These are phyloP conservation scores for Diarsia dahlii DNA, from an alignment of 2,888 invertebrate species.

Conservation along the genomic window DNA sequence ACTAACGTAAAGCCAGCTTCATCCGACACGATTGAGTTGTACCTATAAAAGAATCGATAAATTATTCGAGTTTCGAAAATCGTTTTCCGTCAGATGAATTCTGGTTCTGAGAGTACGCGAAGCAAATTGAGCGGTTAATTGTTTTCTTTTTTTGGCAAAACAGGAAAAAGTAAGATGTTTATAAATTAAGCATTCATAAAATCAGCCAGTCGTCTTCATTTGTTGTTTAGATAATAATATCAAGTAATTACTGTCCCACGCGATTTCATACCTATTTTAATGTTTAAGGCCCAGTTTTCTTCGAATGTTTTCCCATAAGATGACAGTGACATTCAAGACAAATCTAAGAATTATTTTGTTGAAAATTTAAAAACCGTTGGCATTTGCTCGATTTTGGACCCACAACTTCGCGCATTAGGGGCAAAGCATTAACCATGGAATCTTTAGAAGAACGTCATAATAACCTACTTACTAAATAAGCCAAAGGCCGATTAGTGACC, in stretches of 20 bases:
- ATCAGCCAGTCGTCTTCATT: background rate
- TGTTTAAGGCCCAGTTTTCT: background rate
- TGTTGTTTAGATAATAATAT: background rate
- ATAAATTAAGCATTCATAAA: background rate
- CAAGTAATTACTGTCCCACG: background rate
- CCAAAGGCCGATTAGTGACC: background rate
- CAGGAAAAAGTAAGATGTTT: background rate
- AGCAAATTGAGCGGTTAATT: slow-evolving; percentile 6
- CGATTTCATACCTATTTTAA: background rate
- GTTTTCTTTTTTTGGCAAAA: slow-evolving; percentile 9
- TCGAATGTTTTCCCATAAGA: background rate
- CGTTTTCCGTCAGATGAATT: background rate
- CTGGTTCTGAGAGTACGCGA: background rate
- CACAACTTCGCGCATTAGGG: background rate
- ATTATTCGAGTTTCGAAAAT: slow-evolving; percentile 33
- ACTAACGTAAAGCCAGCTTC: slow-evolving; percentile 23
- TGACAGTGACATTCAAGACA: background rate
- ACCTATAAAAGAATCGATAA: slow-evolving; percentile 27
- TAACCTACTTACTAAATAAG: background rate
- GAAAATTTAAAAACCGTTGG: background rate
- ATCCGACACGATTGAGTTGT: slow-evolving; percentile 32
- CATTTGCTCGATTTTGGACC: background rate
- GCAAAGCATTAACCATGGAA: background rate
- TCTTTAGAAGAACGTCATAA: background rate
- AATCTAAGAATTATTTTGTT: background rate